Conservation (phyloP, 2,888 invertebrate species). For the Junonia oenone region DNA sequence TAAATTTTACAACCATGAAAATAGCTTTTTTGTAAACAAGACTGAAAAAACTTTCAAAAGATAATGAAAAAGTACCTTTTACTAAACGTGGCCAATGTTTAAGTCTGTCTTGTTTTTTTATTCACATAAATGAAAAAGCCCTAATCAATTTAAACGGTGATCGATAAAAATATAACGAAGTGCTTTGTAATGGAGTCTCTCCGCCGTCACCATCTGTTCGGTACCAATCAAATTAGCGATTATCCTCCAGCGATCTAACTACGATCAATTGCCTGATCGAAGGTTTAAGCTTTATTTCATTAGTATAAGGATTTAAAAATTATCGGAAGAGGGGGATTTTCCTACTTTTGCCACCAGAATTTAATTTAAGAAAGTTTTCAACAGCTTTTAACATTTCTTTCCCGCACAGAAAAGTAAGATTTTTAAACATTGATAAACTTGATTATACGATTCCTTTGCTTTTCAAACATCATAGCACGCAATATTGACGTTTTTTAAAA, state of each 20-base stretch:
- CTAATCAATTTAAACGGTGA: constrained; percentile 7
- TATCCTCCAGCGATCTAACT: constrained; percentile 50
- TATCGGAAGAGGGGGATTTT: not conserved
- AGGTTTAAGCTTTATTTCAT: constrained; percentile 54
- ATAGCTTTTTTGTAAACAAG: not conserved
- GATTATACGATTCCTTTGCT: too few species aligned
- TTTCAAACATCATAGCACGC: too few species aligned
- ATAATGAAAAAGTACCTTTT: too few species aligned
- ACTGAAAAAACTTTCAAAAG: too few species aligned
- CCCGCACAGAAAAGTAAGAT: too few species aligned
- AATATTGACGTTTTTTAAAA: too few species aligned
- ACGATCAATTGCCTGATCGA: constrained; percentile 53
- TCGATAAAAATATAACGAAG: constrained; percentile 50
- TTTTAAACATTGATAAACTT: too few species aligned
- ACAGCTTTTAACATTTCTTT: too few species aligned
- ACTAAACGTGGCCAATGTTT: too few species aligned
- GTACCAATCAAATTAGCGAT: constrained; percentile 74
- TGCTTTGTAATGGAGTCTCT: constrained; percentile 52
- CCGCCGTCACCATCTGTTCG: constrained; percentile 63
- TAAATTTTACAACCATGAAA: not conserved
- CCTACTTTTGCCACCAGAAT: not conserved
- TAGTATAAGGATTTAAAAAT: not conserved
- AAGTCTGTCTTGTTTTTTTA: too few species aligned
- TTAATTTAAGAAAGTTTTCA: too few species aligned
- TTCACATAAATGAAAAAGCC: too few species aligned